These are phyloP conservation scores for Rhadina sibilatrix DNA, from an alignment of 2,113 vertebrate species.

Conservation along the genomic window DNA sequence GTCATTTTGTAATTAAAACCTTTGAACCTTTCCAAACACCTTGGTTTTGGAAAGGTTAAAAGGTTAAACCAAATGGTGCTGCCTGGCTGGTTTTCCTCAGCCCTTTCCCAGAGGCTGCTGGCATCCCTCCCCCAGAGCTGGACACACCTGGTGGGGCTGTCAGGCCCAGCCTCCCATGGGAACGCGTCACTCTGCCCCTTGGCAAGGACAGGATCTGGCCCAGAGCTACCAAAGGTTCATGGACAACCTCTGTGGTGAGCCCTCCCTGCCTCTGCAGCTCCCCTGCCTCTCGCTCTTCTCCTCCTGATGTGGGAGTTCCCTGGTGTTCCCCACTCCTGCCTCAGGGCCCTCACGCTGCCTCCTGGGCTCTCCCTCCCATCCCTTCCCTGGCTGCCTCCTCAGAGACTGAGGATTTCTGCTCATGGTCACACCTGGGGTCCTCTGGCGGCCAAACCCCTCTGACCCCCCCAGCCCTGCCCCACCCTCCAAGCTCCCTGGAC, in stretches of 20 bases:
- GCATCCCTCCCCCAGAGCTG: neutral
- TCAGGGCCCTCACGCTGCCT: fast-evolving
- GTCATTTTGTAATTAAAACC: neutral
- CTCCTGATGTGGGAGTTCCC: neutral
- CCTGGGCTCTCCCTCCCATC: neutral
- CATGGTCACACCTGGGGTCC: neutral
- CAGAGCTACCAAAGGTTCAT: neutral
- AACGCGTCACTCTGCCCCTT: neutral
- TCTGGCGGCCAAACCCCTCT: neutral
- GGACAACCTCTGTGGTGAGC: fast-evolving
- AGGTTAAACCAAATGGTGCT: too few relatives aligned
- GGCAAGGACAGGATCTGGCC: neutral
- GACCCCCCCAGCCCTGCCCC: neutral
- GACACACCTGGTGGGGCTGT: neutral
- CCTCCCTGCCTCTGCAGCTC: neutral
- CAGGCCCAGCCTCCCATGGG: too few relatives aligned
- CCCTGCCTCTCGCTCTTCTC: neutral
- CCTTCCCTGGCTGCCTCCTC: neutral
- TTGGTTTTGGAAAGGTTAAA: too few relatives aligned
- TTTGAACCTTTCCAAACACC: neutral
- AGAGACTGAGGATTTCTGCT: neutral
- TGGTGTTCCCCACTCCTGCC: neutral
- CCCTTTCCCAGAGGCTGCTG: neutral
- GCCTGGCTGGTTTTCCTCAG: neutral
- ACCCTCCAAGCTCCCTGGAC: neutral